Evolutionary conservation across 37 sponge, comb jelly and placozoan species (phyloP).

Genomic region (Dysidea cf. avara): DNA sequence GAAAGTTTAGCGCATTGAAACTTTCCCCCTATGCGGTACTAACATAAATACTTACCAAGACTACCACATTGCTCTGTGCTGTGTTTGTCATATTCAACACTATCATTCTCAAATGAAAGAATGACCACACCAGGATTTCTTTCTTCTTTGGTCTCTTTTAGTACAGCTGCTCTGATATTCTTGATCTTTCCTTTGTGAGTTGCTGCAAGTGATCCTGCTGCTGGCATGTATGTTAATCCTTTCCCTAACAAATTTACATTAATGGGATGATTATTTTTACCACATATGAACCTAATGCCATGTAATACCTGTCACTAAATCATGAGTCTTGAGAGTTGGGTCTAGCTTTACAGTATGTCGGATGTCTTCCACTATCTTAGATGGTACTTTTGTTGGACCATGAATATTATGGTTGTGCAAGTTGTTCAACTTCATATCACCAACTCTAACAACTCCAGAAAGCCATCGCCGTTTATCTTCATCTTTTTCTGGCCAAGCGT

Average conservation of each 20-base stretch:
- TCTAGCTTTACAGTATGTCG: not conserved
- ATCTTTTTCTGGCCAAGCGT: conserved; percentile 37
- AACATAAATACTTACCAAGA: not conserved
- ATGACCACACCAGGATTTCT: conserved; percentile 30
- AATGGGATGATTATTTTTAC: too few species aligned
- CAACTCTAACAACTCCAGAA: conserved; percentile 19
- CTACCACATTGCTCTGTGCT: not conserved
- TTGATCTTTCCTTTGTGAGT: conserved; percentile 17
- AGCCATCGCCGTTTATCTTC: conserved; percentile 42
- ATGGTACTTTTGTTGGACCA: conserved; percentile 24
- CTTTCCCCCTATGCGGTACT: too few species aligned
- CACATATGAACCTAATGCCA: not conserved
- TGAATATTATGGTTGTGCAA: conserved; percentile 36
- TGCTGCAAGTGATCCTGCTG: conserved; percentile 33
- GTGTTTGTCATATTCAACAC: conserved; percentile 10
- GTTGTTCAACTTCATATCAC: conserved; percentile 5
- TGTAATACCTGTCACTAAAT: conserved; percentile 31
- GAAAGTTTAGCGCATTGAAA: too few species aligned
- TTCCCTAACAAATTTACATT: too few species aligned
- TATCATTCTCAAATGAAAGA: conserved; percentile 13
- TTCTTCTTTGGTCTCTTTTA: conserved; percentile 20
- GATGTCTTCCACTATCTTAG: conserved; percentile 30
- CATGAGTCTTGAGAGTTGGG: conserved; percentile 39
- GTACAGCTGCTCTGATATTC: conserved; percentile 13
- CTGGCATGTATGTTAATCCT: not conserved